phyloP scores from a whole-genome alignment of 2,888 invertebrate genomes.

The Troides aeacus region DNA sequence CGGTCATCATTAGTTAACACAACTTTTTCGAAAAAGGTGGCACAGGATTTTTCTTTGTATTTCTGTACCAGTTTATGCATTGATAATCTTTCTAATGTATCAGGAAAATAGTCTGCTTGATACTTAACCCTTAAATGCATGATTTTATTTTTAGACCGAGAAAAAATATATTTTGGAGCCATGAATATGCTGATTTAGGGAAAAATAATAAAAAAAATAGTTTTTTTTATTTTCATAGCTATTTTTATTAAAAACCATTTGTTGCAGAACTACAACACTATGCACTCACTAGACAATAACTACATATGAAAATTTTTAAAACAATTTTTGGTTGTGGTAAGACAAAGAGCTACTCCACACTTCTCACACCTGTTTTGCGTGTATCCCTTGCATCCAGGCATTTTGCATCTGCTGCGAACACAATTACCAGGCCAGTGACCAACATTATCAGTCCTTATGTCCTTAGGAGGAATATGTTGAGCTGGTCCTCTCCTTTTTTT shows the following conservation, averaged over 20 bases:
- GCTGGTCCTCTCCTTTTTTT: slow-evolving; percentile 35
- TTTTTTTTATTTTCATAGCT: too few species aligned
- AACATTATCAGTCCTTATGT: slow-evolving; percentile 40
- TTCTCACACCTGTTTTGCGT: slow-evolving; percentile 40
- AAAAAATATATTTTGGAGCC: too few species aligned
- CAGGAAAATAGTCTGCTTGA: too few species aligned
- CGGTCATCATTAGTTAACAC: slow-evolving; percentile 29
- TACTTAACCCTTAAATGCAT: slow-evolving; percentile 33
- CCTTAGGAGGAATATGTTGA: slow-evolving; percentile 32
- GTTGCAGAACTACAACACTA: too few species aligned
- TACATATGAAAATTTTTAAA: slow-evolving; percentile 38
- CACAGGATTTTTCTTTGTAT: too few species aligned
- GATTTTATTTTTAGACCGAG: slow-evolving; percentile 20
- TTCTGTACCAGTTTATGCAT: too few species aligned
- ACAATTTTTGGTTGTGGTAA: slow-evolving; percentile 40
- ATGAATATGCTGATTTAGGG: too few species aligned
- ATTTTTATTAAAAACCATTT: too few species aligned
- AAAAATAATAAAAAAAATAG: too few species aligned
- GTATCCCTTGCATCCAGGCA: slow-evolving; percentile 44
- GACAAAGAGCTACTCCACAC: slow-evolving; percentile 44
- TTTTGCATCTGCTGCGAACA: slow-evolving; percentile 43
- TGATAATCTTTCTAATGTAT: too few species aligned
- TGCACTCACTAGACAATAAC: too few species aligned
- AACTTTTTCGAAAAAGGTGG: too few species aligned
- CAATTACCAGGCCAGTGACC: slow-evolving; percentile 36